A percentile compares a stretch with the other conserved stretches of the same genome.
Evolutionary conservation across 2,113 vertebrate genomes (phyloP).

Genomic region (Alligator sinensis): DNA sequence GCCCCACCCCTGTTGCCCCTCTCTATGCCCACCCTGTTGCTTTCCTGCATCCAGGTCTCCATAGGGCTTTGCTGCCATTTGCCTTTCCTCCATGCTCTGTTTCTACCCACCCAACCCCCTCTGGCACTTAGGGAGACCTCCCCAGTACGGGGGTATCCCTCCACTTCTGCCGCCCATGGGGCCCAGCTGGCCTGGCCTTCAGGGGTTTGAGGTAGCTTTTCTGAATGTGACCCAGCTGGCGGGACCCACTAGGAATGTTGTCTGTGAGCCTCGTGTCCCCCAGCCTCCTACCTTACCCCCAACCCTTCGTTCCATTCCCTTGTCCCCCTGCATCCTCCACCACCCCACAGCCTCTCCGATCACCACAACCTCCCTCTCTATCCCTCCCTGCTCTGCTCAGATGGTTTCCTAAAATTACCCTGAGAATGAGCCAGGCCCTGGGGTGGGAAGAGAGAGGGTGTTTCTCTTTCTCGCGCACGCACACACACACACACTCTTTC

Average conservation of each 20-base stretch:
- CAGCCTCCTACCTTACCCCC: too few relatives aligned
- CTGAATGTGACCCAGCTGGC: not conserved
- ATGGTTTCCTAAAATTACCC: not conserved
- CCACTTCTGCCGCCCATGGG: not conserved
- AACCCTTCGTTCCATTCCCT: too few relatives aligned
- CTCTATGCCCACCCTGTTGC: constrained; percentile 78
- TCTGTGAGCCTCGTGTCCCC: too few relatives aligned
- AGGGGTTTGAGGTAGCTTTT: not conserved
- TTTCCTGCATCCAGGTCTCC: not conserved
- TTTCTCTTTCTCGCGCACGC: too few relatives aligned
- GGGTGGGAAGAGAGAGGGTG: too few relatives aligned
- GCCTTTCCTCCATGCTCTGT: not conserved
- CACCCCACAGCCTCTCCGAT: not conserved
- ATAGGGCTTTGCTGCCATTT: not conserved
- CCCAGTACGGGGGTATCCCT: not conserved
- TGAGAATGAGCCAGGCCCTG: too few relatives aligned
- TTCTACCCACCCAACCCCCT: not conserved
- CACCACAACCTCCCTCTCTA: not conserved
- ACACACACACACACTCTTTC: too few relatives aligned
- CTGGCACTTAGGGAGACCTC: not conserved
- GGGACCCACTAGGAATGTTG: not conserved
- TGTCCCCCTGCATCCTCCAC: too few relatives aligned
- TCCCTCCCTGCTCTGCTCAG: not conserved
- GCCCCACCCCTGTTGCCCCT: not conserved
- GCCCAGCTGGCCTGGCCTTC: not conserved